These are phyloP conservation scores for human DNA, from an alignment of 2,113 vertebrate species.

Conservation along the genomic window GRCh38 chrX:18889501-18890000, in stretches of 20 bases:
- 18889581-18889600: too few species aligned
- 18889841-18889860: conserved; percentile 4
- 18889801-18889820: conserved; percentile 26
- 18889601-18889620: background rate
- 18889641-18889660: background rate
- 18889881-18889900: conserved; percentile 40
- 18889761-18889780: background rate
- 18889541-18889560: background rate
- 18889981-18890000: background rate
- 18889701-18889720: background rate
- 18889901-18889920: conserved; percentile 12
- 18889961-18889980: background rate
- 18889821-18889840: conserved; percentile 35
- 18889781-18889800: background rate
- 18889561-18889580: background rate
- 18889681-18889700: background rate
- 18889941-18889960: background rate
- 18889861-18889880: conserved; percentile 54
- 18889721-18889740: background rate
- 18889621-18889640: background rate
- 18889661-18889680: background rate
- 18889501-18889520: background rate
- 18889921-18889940: background rate
- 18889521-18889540: background rate
- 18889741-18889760: background rate